Percentiles rank a stretch among this genome's conserved stretches.
These are phyloP conservation scores for Mycalesis mineus DNA, from an alignment of 2,888 invertebrate species.

Conservation along the genomic window DNA sequence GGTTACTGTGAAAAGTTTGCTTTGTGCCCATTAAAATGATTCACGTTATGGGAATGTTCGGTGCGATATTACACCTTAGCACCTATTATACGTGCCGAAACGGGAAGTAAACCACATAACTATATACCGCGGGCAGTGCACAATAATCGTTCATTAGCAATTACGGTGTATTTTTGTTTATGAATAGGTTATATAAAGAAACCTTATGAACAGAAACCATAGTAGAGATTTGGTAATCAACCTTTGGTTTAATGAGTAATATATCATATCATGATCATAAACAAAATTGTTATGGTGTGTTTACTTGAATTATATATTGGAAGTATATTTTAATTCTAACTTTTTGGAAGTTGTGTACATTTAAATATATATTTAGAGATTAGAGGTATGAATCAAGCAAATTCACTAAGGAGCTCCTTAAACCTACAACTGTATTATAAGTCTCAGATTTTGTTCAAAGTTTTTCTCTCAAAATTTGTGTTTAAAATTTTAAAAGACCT, in stretches of 20 bases:
- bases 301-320: too few relatives aligned
- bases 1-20: conserved; percentile 33
- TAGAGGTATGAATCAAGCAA: too few relatives aligned
- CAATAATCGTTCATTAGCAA: conserved; percentile 20
- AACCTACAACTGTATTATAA: too few relatives aligned
- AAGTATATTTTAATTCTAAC: too few relatives aligned
- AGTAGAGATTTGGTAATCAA: conserved; percentile 13
- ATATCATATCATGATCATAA: background rate
- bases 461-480: too few relatives aligned
- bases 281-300: background rate
- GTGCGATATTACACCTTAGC: conserved; percentile 54
- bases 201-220: conserved; percentile 27
- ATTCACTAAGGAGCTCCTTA: too few relatives aligned
- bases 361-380: too few relatives aligned
- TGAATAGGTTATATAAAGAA: conserved; percentile 35
- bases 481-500: too few relatives aligned
- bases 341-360: too few relatives aligned
- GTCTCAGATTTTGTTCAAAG: too few relatives aligned
- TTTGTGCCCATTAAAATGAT: conserved; percentile 57
- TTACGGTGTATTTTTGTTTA: conserved; percentile 16
- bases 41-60: conserved; percentile 69
- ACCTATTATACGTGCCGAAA: conserved; percentile 51
- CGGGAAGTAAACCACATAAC: conserved; percentile 48
- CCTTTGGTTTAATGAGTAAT: background rate
- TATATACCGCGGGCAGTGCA: conserved; percentile 10